Base-by-base conservation (phyloP, 2,888 invertebrate species). In the Altica lythri region DNA sequence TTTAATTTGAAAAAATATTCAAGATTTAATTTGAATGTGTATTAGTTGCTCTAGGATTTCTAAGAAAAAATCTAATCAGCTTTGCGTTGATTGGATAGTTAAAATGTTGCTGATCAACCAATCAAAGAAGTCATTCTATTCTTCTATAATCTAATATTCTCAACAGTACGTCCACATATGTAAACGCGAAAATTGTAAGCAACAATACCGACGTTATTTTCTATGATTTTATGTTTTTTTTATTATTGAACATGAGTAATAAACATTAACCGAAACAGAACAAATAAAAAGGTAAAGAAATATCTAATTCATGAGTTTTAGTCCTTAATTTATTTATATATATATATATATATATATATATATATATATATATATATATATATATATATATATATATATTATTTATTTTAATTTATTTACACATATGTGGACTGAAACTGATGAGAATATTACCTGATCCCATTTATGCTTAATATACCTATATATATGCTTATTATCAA, bases 401-500 rank as follows among this genome's bases (percentile, higher is more conserved):
- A 10, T 55, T 38, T 42, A n/a, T 37, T 51, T 47, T 57, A 51
- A 58, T 64, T 51, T 57, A 45, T 53, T 59, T 54, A 57, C 54
- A 59, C 63, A 65, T 65, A 68, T 67, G 65, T 67, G 66, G 64
- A 63, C 63, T 47, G 49, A 52, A 56, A 62, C 66, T 66, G 66
- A 62, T 61, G 65, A 66, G 68, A 65, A 68, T 65, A 65, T 67
- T 66, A 66, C 44, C n/a, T n/a, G n/a, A n/a, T n/a, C 49, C 30
- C 48, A 34, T 44, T 32, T 49, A 27, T 54, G 49, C 49, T 49
- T 49, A 49, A 40, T 40, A 40, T 40, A n/a, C n/a, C n/a, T n/a
- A n/a, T n/a, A n/a, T n/a, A n/a, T n/a, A n/a, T n/a, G n/a, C n/a
- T 45, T 30, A 46, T 46, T 40, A 38, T 52, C 35, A 46, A 46